Conservation (phyloP, 2,888 invertebrate genomes). For the Schrankia costaestrigalis region DNA sequence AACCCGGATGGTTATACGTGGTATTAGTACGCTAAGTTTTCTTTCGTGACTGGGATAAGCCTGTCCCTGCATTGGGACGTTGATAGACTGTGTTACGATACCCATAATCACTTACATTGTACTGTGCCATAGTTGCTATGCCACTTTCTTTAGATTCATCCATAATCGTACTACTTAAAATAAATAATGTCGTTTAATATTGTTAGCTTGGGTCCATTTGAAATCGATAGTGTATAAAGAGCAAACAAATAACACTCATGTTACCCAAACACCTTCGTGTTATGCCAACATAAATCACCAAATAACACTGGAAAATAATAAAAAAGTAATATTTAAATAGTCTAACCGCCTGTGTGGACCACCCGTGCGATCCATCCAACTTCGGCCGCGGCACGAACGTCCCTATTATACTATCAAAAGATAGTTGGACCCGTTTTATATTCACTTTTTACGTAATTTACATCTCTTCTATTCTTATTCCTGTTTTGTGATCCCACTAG, state of each 20-base stretch:
- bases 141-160: too few species aligned
- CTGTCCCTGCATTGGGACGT: too few species aligned
- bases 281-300: conserved; percentile 73
- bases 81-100: too few species aligned
- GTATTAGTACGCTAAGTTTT: too few species aligned
- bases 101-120: too few species aligned
- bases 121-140: too few species aligned
- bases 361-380: conserved; percentile 65
- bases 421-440: conserved; percentile 43
- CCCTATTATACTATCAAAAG: conserved; percentile 72
- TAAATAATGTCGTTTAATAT: too few species aligned
- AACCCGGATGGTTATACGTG: too few species aligned
- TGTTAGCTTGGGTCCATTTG: conserved; percentile 37
- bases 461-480: conserved; percentile 59
- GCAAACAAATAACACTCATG: conserved; percentile 67
- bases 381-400: conserved; percentile 60
- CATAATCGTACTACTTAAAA: too few species aligned
- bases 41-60: too few species aligned
- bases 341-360: conserved; percentile 61
- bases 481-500: conserved; percentile 35
- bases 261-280: conserved; percentile 71
- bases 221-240: conserved; percentile 64
- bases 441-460: conserved; percentile 56
- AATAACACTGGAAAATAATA: conserved; percentile 70
- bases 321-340: conserved; percentile 72